Percentiles rank a stretch among this genome's conserved stretches.
These are phyloP conservation scores for Calonectris borealis DNA, from an alignment of 2,113 vertebrate species.

Conservation along the genomic window DNA sequence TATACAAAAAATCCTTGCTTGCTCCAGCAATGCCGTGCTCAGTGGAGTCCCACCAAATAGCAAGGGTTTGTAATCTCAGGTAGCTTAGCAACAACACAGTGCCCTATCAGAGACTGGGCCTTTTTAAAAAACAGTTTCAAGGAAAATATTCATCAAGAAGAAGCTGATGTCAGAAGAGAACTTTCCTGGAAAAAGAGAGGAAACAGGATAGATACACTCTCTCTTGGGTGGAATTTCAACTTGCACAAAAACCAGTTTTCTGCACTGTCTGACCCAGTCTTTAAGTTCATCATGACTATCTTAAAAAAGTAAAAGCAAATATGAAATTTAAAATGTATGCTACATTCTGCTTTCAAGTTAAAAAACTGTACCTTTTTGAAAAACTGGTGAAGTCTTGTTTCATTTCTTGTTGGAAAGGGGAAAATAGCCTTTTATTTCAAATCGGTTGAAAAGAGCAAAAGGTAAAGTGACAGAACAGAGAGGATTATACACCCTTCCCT, in stretches of 20 bases:
- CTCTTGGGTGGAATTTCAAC: background rate
- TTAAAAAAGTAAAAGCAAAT: background rate
- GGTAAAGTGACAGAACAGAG: constrained; percentile 1
- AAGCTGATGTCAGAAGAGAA: background rate
- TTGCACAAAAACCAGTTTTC: background rate
- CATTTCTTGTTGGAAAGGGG: background rate
- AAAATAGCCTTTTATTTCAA: background rate
- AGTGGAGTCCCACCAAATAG: background rate
- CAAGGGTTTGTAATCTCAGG: background rate
- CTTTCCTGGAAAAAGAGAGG: background rate
- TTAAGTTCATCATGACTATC: background rate
- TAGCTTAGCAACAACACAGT: background rate
- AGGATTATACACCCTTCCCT: background rate
- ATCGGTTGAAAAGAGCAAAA: background rate
- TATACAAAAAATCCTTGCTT: background rate
- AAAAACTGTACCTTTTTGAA: background rate
- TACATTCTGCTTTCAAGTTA: background rate
- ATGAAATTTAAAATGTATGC: background rate
- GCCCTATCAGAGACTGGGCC: background rate
- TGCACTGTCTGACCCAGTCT: background rate
- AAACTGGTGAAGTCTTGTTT: background rate
- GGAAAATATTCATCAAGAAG: background rate
- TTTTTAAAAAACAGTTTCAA: background rate
- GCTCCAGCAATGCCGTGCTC: fast-evolving
- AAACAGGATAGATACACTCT: background rate